Percentiles rank a stretch among this genome's conserved stretches.
Evolutionary conservation across 2,888 invertebrate species (phyloP).

Genomic region (Pomacea canaliculata): DNA sequence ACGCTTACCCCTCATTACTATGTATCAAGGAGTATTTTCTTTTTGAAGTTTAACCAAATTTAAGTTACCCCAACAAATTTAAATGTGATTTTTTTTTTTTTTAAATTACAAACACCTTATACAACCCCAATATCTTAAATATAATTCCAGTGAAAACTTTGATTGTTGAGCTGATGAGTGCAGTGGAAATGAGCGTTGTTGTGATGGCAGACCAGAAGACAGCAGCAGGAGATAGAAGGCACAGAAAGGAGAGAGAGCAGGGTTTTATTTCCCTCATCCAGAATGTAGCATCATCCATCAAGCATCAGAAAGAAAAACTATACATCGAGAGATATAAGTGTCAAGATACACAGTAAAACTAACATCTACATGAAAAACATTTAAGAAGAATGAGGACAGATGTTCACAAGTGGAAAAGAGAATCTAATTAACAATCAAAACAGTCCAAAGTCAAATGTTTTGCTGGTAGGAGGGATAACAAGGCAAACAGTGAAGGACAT

Average conservation of each 20-base stretch:
- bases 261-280: conserved; percentile 24
- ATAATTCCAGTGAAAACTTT: no score
- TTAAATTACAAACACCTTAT: no score
- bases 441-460: not conserved
- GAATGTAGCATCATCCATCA: conserved; percentile 18
- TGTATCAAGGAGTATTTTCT: no score
- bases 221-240: not conserved
- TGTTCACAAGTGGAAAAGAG: not conserved
- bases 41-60: no score
- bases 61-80: no score
- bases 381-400: not conserved
- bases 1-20: no score
- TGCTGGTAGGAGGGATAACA: not conserved
- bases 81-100: no score
- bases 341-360: conserved; percentile 19
- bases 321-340: conserved; percentile 17
- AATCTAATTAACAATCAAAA: conserved; percentile 1
- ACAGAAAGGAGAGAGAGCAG: conserved; percentile 19
- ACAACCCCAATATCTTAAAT: no score
- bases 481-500: not conserved
- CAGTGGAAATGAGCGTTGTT: no score
- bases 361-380: conserved; percentile 12
- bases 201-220: not conserved
- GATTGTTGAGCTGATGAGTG: no score
- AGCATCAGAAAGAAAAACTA: conserved; percentile 23